phyloP scores from a whole-genome alignment of 2,113 vertebrate genomes.

The Otis tarda region DNA sequence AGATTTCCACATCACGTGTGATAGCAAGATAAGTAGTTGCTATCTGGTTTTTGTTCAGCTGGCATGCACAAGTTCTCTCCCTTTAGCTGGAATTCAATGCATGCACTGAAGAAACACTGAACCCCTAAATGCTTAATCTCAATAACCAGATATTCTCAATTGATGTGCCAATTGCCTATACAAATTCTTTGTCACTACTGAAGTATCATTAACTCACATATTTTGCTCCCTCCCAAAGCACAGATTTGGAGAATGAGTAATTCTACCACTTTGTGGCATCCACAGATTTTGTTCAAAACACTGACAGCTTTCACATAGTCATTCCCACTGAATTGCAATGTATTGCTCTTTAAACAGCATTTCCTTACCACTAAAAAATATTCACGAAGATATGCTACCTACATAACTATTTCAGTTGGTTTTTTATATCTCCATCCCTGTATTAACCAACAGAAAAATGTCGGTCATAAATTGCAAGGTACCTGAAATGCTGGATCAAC shows the following conservation, averaged over 20 bases:
- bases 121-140: background rate
- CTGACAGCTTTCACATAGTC: slow-evolving; percentile 64
- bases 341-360: slow-evolving; percentile 37
- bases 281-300: slow-evolving; percentile 62
- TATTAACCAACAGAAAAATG: slow-evolving; percentile 1
- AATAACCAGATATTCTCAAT: background rate
- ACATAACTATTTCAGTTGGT: slow-evolving; percentile 51
- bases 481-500: background rate
- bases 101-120: background rate
- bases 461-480: background rate
- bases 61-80: background rate
- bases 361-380: slow-evolving; percentile 16
- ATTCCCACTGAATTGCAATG: slow-evolving; percentile 28
- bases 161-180: slow-evolving; percentile 9
- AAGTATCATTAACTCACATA: slow-evolving; percentile 26
- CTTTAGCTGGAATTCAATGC: background rate
- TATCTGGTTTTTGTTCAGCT: background rate
- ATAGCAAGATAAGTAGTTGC: background rate
- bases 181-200: slow-evolving; percentile 23
- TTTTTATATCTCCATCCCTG: slow-evolving; percentile 8
- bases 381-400: slow-evolving; percentile 11
- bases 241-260: slow-evolving; percentile 59
- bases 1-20: background rate
- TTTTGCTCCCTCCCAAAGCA: slow-evolving; percentile 48
- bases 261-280: slow-evolving; percentile 47